A percentile compares a stretch with the other conserved stretches of the same genome.
Conservation (phyloP, 2,113 vertebrate species). For the Scophthalmus maximus region DNA sequence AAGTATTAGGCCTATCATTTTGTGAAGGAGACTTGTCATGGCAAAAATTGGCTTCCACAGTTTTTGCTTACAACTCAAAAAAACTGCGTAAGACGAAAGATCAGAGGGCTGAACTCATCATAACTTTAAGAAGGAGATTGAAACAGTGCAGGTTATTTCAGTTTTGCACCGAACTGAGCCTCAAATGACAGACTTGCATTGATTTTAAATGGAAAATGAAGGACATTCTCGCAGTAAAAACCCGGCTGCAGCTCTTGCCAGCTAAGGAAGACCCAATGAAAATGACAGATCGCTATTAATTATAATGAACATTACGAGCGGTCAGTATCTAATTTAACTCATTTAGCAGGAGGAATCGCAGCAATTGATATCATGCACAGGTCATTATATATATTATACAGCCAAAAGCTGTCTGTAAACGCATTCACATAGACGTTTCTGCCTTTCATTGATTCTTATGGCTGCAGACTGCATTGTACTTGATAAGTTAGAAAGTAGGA, state of each 20-base stretch:
- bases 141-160: conserved; percentile 30
- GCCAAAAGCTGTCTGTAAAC: conserved; percentile 36
- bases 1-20: no score
- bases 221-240: conserved; percentile 62
- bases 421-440: conserved; percentile 18
- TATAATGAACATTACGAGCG: conserved; percentile 61
- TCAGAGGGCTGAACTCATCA: conserved; percentile 33
- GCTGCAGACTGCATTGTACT: background rate
- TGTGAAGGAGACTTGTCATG: background rate
- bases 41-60: background rate
- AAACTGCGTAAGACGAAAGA: background rate
- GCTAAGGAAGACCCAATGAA: conserved; percentile 54
- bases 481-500: background rate
- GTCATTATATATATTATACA: conserved; percentile 36
- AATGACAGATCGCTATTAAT: conserved; percentile 71
- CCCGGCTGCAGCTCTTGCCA: conserved; percentile 45
- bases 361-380: conserved; percentile 40
- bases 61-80: background rate
- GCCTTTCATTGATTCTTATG: conserved; percentile 17
- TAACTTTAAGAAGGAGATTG: conserved; percentile 41
- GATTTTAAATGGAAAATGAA: conserved; percentile 71
- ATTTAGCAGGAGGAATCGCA: conserved; percentile 48
- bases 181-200: conserved; percentile 61
- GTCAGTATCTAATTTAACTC: conserved; percentile 72
- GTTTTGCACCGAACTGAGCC: conserved; percentile 35